These are phyloP conservation scores for Chaetorhynchus papuensis DNA, from an alignment of 2,113 vertebrate genomes.

Conservation along the genomic window DNA sequence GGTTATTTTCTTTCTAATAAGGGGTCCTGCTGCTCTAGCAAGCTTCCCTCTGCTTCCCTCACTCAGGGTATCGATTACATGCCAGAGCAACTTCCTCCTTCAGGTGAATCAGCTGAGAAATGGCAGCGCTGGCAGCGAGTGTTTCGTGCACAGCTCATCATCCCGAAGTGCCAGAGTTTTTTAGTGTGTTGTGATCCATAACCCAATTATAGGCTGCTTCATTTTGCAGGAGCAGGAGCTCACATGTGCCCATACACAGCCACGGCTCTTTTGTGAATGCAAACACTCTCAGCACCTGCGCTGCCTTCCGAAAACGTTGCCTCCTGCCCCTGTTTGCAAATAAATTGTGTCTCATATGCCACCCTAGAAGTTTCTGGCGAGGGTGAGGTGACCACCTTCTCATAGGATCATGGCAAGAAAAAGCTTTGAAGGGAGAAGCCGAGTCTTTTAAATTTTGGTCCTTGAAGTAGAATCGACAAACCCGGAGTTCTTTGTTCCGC, in stretches of 20 bases:
- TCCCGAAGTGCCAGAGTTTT: not conserved
- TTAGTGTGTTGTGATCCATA: conserved; percentile 43
- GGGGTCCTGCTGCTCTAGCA: conserved; percentile 26
- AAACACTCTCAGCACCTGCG: not conserved
- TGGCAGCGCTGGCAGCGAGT: conserved; percentile 50
- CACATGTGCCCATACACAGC: not conserved
- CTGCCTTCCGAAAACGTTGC: not conserved
- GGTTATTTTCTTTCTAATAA: conserved; percentile 24
- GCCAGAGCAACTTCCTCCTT: conserved; percentile 53
- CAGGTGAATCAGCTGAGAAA: conserved; percentile 40
- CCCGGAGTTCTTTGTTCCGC: not conserved
- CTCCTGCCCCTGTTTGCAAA: not conserved
- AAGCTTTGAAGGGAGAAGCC: not conserved
- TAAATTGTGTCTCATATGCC: not conserved
- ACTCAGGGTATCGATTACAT: conserved; percentile 60
- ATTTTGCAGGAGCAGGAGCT: not conserved
- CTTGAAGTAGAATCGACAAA: not conserved
- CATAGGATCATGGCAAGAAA: not conserved
- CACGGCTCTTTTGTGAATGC: not conserved
- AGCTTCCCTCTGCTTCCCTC: not conserved
- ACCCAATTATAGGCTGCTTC: not conserved
- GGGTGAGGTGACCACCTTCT: not conserved
- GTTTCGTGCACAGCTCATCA: conserved; percentile 21
- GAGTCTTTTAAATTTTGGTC: not conserved
- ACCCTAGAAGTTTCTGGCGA: not conserved